Evolutionary conservation across 2,888 invertebrate genomes (phyloP).

Genomic region (Allolobophora icterica): DNA sequence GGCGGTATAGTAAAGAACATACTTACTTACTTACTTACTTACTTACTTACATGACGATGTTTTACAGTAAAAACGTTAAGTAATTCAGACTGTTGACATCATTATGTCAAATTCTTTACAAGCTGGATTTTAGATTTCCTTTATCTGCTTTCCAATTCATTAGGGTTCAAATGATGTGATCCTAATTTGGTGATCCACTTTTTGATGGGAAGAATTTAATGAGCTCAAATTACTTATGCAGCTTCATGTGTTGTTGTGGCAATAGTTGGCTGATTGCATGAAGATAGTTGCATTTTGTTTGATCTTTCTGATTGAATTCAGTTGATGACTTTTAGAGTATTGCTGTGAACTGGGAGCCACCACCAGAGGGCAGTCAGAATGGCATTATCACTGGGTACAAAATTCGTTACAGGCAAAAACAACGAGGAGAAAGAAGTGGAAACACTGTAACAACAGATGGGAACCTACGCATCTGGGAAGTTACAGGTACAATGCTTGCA

Average conservation of each 20-base stretch:
- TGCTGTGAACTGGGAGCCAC: conserved; percentile 88
- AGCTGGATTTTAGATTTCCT: no score
- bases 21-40: no score
- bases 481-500: conserved; percentile 69
- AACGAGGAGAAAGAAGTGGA: conserved; percentile 53
- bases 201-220: not conserved
- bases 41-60: no score
- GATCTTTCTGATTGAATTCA: not conserved
- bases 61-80: no score
- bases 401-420: conserved; percentile 76
- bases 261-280: not conserved
- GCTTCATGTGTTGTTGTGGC: not conserved
- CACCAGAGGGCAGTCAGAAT: conserved; percentile 82
- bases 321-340: conserved; percentile 38
- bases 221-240: not conserved
- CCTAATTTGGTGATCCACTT: not conserved
- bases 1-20: no score
- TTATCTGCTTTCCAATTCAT: no score
- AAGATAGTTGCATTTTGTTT: not conserved
- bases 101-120: no score
- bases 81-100: no score
- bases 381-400: conserved; percentile 95
- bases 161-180: not conserved
- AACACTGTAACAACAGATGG: conserved; percentile 78
- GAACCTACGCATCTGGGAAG: conserved; percentile 78